These are phyloP conservation scores for Hippocampus kuda DNA, from an alignment of 2,797 vertebrate species.

Conservation along the genomic window DNA sequence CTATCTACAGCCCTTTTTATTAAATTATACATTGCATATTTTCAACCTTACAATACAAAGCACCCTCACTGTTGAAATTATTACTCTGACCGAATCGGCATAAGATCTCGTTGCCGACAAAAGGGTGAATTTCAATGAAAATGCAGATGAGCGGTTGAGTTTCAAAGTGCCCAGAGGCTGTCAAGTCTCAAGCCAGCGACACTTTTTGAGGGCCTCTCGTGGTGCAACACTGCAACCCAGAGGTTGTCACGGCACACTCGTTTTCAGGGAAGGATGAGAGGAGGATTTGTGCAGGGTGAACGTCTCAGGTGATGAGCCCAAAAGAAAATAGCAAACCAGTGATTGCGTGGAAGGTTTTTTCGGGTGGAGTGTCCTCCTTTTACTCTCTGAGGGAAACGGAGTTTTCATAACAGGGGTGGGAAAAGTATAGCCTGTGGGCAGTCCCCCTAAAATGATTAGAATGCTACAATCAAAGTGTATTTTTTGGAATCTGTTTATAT, in stretches of 20 bases:
- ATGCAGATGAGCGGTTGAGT: constrained; percentile 39
- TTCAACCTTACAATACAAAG: too few relatives aligned
- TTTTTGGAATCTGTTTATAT: too few relatives aligned
- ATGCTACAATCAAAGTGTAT: too few relatives aligned
- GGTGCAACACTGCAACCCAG: constrained; percentile 34
- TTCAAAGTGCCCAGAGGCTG: constrained; percentile 35
- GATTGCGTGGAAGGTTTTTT: neutral
- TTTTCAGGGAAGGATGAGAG: neutral
- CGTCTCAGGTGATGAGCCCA: constrained; percentile 8
- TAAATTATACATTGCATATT: too few relatives aligned
- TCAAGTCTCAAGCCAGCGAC: constrained; percentile 2
- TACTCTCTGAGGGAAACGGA: neutral
- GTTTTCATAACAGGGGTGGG: neutral
- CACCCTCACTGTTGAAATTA: neutral
- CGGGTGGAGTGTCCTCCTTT: neutral
- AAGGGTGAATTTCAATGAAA: constrained; percentile 46
- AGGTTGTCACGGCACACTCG: constrained; percentile 24
- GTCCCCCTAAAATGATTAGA: neutral
- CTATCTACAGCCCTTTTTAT: too few relatives aligned
- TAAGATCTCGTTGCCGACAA: constrained; percentile 19
- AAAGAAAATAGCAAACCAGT: neutral
- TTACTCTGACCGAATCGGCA: constrained; percentile 39
- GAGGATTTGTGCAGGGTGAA: constrained; percentile 22
- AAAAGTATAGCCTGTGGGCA: too few relatives aligned
- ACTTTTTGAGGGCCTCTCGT: neutral